Evolutionary conservation across 2,113 vertebrate genomes (phyloP), one percentile per base, ranked within the genome.

Genomic region (Pitta sordida): DNA sequence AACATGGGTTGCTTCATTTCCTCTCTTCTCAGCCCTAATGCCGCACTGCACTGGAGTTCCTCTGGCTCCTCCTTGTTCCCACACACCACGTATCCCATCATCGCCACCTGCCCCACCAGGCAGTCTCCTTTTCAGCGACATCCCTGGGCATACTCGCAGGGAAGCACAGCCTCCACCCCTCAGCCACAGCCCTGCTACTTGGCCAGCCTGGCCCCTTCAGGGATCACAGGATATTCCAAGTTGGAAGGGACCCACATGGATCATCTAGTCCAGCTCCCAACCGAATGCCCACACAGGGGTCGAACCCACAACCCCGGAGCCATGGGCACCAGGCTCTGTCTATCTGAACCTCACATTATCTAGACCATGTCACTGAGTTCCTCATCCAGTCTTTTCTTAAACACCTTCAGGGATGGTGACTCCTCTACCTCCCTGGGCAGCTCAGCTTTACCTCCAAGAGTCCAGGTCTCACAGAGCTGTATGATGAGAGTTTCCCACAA

Each of bases 401-500:
- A n/a, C n/a, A n/a, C n/a, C n/a, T n/a, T n/a, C n/a, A n/a, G n/a
- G n/a, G n/a, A n/a, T n/a, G n/a, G n/a, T n/a, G n/a, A n/a, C n/a
- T n/a, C n/a, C n/a, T n/a, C n/a, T n/a, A n/a, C n/a, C n/a, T n/a
- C n/a, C n/a, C n/a, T n/a, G n/a, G n/a, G n/a, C n/a, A 67, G 24
- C 1, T 0, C 16, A 2, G 3, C 0, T 0, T 60, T 34, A 2
- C 37, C 41, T 23, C 39, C 0, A 0, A 2, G 64, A 55, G 23
- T 7, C 11, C 22, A 9, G 4, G 11, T 34, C 11, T 64, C 0
- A 0, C 10, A 0, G 27, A 51, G 34, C 7, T 14, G 2, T 1
- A 0, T 11, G 32, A 2, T 8, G 37, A 3, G n/a, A 7, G 30
- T 58, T 80, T 62, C 69, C 34, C 76, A 46, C 55, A 59, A 2